A percentile compares a stretch with the other conserved stretches of the same genome.
Evolutionary conservation across 2,797 vertebrate genomes (phyloP).

Genomic region (Chelonia mydas): DNA sequence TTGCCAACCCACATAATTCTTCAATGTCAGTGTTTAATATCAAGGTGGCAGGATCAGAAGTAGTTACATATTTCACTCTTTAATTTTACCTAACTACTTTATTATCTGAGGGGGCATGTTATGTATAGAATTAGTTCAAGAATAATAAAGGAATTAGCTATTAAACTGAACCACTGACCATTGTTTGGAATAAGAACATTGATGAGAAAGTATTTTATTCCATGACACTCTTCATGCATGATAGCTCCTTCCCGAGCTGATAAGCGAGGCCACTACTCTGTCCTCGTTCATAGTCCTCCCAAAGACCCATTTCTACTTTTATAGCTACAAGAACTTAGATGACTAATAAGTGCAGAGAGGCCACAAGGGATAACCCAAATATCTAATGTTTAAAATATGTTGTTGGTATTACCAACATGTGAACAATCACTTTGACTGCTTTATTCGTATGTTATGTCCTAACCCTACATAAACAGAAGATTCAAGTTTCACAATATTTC

Average conservation of each 20-base stretch:
- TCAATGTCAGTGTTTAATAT: background rate
- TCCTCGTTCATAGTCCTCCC: background rate
- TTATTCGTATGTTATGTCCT: background rate
- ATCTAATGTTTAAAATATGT: background rate
- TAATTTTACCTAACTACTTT: too few species aligned
- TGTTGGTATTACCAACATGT: background rate
- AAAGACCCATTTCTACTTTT: background rate
- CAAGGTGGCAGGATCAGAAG: background rate
- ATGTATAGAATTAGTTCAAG: too few species aligned
- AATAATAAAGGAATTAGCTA: background rate
- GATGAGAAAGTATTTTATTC: background rate
- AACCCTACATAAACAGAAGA: background rate
- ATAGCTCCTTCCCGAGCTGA: background rate
- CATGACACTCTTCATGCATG: background rate
- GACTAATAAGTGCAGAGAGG: background rate
- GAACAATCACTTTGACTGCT: background rate
- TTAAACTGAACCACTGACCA: background rate
- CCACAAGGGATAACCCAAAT: background rate
- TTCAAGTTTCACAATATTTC: background rate
- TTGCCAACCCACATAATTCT: background rate
- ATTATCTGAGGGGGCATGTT: too few species aligned
- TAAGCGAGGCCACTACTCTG: background rate
- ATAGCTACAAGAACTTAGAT: background rate
- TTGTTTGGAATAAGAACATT: background rate
- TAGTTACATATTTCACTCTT: background rate